A percentile compares a stretch with the other conserved stretches of the same genome.
phyloP scores from a whole-genome alignment of 2,888 invertebrate species.

The Melanchra persicariae region DNA sequence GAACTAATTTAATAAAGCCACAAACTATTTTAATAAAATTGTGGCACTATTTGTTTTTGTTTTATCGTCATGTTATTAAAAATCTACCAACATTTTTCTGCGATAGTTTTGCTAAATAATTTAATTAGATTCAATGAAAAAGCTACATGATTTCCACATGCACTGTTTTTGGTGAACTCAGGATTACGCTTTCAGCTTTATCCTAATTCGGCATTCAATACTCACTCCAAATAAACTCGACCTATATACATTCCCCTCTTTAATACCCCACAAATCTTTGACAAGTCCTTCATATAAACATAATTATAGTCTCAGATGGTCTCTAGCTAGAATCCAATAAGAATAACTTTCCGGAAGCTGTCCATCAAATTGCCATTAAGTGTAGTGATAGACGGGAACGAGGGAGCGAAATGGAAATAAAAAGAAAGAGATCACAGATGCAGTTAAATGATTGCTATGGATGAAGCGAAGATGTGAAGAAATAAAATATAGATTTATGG shows the following conservation, averaged over 20 bases:
- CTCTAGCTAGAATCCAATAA: slow-evolving; percentile 49
- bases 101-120: too few relatives aligned
- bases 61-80: too few relatives aligned
- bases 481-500: slow-evolving; percentile 18
- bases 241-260: slow-evolving; percentile 22
- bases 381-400: slow-evolving; percentile 63
- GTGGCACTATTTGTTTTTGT: too few relatives aligned
- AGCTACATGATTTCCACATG: too few relatives aligned
- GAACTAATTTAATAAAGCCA: too few relatives aligned
- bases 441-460: slow-evolving; percentile 51
- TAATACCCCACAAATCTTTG: slow-evolving; percentile 21
- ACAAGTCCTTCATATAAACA: slow-evolving; percentile 31
- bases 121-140: too few relatives aligned
- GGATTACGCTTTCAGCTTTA: too few relatives aligned
- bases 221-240: neutral
- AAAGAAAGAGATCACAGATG: slow-evolving; percentile 51
- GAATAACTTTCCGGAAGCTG: slow-evolving; percentile 64
- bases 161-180: too few relatives aligned
- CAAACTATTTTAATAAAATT: too few relatives aligned
- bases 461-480: slow-evolving; percentile 20
- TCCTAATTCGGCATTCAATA: neutral
- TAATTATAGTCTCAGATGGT: slow-evolving; percentile 50
- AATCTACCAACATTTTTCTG: too few relatives aligned
- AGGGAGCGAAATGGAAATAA: slow-evolving; percentile 62
- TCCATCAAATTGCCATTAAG: slow-evolving; percentile 67